Percentiles rank a stretch among this genome's conserved stretches.
Evolutionary conservation across 92 coral and sea anemone genomes (phyloP).

Genomic region (Parazoanthus atlanticus): DNA sequence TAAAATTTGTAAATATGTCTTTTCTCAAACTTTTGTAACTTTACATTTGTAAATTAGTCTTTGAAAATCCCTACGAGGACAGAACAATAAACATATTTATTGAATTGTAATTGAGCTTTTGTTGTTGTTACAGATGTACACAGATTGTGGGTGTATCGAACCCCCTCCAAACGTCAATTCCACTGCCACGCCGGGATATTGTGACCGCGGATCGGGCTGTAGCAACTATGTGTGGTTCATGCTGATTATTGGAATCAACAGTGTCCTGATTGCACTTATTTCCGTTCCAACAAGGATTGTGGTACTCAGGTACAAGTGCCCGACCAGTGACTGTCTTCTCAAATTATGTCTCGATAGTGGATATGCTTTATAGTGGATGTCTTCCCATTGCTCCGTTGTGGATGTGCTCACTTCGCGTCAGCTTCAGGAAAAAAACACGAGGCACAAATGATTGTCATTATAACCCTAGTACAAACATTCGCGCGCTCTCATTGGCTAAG

Average conservation of each 20-base stretch:
- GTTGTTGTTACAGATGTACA: neutral
- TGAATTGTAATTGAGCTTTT: neutral
- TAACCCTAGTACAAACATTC: too few relatives aligned
- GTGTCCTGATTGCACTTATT: constrained; percentile 4
- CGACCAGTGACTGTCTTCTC: too few relatives aligned
- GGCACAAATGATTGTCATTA: too few relatives aligned
- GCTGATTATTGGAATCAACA: constrained; percentile 17
- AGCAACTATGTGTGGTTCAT: constrained; percentile 18
- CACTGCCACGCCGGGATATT: constrained; percentile 17
- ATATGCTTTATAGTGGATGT: neutral
- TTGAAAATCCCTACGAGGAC: too few relatives aligned
- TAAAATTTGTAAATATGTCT: too few relatives aligned
- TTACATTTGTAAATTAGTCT: too few relatives aligned
- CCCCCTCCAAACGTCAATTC: neutral
- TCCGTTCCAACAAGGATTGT: constrained; percentile 29
- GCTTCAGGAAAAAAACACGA: neutral
- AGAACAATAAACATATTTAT: too few relatives aligned
- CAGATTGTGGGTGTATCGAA: neutral
- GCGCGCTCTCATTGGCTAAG: too few relatives aligned
- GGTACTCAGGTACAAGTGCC: constrained; percentile 22
- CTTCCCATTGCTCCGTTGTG: neutral
- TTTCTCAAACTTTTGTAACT: too few relatives aligned
- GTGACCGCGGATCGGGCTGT: constrained; percentile 16
- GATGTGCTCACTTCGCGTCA: too few relatives aligned
- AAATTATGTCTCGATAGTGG: neutral